phyloP scores from a whole-genome alignment of 2,113 vertebrate species.

The Lagopus muta region DNA sequence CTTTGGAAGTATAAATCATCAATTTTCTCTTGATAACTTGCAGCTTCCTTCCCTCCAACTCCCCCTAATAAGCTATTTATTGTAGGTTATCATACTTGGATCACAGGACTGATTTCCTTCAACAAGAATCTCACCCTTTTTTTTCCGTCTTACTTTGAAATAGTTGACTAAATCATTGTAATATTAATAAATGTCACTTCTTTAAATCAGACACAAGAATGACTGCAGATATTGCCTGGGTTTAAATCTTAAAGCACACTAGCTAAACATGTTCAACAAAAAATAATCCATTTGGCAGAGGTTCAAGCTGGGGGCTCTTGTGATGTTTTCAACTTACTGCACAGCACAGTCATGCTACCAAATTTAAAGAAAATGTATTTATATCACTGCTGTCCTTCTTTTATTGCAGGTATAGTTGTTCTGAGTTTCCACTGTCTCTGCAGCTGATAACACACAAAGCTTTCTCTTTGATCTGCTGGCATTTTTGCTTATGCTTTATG shows the following conservation, averaged over 20 bases:
- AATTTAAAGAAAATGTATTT: constrained; percentile 11
- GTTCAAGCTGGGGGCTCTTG: neutral
- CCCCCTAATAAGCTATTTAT: neutral
- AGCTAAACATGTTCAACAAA: constrained; percentile 1
- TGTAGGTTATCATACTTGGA: neutral
- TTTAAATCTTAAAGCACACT: constrained; percentile 32
- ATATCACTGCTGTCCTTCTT: neutral
- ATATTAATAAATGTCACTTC: neutral
- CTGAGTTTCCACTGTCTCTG: constrained; percentile 30
- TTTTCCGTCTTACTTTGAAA: neutral
- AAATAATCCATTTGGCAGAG: neutral
- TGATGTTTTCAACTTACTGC: constrained; percentile 26
- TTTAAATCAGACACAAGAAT: neutral
- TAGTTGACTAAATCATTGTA: neutral
- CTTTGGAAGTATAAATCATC: neutral
- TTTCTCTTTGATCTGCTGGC: neutral
- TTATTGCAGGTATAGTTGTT: neutral
- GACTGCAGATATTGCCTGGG: constrained; percentile 4
- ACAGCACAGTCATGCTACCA: neutral
- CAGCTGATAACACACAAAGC: neutral
- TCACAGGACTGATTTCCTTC: neutral
- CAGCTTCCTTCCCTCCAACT: neutral
- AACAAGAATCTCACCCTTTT: neutral
- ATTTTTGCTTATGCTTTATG: neutral
- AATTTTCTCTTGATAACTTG: neutral